These are phyloP conservation scores for Xanthorhoe designata DNA, from an alignment of 2,888 invertebrate genomes.

Conservation along the genomic window DNA sequence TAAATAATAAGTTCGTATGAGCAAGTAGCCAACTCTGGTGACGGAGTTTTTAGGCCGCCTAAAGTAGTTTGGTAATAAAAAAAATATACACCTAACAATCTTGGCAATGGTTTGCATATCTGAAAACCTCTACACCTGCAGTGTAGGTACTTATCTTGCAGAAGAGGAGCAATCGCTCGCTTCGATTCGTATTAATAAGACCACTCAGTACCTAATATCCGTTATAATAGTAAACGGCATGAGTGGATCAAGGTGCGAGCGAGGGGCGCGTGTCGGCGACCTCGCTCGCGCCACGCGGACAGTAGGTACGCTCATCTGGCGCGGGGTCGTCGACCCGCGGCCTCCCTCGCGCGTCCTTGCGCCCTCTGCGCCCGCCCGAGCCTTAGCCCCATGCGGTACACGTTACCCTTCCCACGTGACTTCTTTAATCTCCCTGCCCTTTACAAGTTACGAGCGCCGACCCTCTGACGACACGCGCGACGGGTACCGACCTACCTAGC, in stretches of 20 bases:
- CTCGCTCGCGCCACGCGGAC: slow-evolving; percentile 8
- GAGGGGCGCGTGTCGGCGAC: slow-evolving; percentile 24
- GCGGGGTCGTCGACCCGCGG: slow-evolving; percentile 20
- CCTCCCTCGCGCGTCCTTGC: slow-evolving; percentile 18
- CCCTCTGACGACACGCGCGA: background rate
- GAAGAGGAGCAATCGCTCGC: background rate
- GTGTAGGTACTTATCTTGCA: background rate
- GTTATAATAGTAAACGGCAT: background rate
- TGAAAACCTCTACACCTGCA: too few species aligned
- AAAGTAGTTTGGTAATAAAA: too few species aligned
- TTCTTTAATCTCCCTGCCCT: slow-evolving; percentile 6
- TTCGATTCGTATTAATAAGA: background rate
- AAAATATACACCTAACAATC: too few species aligned
- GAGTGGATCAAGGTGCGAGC: slow-evolving; percentile 12
- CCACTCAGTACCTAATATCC: background rate
- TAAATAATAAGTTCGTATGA: too few species aligned
- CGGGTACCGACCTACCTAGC: background rate
- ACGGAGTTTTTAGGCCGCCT: too few species aligned
- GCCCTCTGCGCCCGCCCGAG: slow-evolving; percentile 3
- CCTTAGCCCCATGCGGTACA: slow-evolving; percentile 13
- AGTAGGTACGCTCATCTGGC: background rate
- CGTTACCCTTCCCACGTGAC: slow-evolving; percentile 8
- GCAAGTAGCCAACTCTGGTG: too few species aligned
- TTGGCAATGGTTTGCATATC: too few species aligned
- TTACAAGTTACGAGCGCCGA: background rate